A percentile compares a stretch with the other conserved stretches of the same genome.
phyloP scores from a whole-genome alignment of 2,888 invertebrate genomes.

The Sminthurides aquaticus region DNA sequence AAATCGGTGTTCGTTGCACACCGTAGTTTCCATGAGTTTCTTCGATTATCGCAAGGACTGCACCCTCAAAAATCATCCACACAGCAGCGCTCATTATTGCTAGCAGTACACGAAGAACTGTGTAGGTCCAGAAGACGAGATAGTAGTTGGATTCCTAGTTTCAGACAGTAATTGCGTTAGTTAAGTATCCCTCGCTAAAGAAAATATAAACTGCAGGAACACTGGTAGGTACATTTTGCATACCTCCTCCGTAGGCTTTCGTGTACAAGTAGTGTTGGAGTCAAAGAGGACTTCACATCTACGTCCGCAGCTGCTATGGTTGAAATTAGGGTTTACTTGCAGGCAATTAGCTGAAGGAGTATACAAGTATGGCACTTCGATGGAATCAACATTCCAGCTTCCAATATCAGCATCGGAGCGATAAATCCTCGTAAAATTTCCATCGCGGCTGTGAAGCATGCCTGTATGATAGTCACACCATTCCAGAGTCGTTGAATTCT shows the following conservation, averaged over 20 bases:
- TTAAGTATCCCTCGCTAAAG: too few relatives aligned
- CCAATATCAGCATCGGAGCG: too few relatives aligned
- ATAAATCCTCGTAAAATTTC: not conserved
- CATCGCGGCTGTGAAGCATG: not conserved
- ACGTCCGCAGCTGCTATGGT: too few relatives aligned
- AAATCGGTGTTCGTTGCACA: constrained; percentile 66
- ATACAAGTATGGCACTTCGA: too few relatives aligned
- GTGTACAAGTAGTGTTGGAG: not conserved
- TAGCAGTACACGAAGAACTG: constrained; percentile 8
- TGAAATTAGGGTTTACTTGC: too few relatives aligned
- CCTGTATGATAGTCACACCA: not conserved
- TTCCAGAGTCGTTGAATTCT: too few relatives aligned
- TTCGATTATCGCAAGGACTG: constrained; percentile 18
- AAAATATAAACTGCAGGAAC: too few relatives aligned
- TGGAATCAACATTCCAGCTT: too few relatives aligned
- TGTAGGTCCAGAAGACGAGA: constrained; percentile 11
- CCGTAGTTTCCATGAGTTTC: constrained; percentile 60
- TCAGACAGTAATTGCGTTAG: too few relatives aligned
- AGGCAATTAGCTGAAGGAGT: too few relatives aligned
- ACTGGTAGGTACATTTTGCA: too few relatives aligned
- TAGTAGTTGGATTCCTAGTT: not conserved
- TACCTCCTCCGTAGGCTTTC: too few relatives aligned
- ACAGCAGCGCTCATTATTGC: constrained; percentile 4
- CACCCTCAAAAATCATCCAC: constrained; percentile 24
- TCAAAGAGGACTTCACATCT: not conserved